Percentiles rank a stretch among this genome's conserved stretches.
phyloP scores from a whole-genome alignment of 2,797 vertebrate species.

The Miichthys miiuy region DNA sequence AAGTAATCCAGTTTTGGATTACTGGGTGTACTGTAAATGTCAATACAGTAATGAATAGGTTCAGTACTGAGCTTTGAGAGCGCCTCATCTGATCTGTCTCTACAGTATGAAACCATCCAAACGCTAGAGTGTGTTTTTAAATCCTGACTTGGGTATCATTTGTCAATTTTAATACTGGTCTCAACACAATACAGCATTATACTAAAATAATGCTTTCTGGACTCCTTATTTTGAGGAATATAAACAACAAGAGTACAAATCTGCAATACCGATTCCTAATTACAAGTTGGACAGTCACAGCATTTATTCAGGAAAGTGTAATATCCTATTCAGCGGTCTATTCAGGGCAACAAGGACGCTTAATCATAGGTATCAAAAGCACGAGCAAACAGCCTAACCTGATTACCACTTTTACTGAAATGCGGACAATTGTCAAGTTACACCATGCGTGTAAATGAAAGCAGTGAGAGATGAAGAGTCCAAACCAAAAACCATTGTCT shows the following conservation, averaged over 20 bases:
- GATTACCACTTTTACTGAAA: slow-evolving; percentile 37
- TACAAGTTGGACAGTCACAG: background rate
- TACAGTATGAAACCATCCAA: background rate
- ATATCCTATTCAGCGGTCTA: slow-evolving; percentile 4
- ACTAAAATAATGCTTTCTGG: background rate
- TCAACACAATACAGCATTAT: background rate
- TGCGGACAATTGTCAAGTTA: slow-evolving; percentile 26
- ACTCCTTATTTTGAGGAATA: background rate
- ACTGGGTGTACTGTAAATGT: background rate
- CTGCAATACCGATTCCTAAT: background rate
- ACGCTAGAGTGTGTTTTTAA: background rate
- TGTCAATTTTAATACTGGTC: background rate
- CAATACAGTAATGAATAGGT: background rate
- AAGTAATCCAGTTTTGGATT: background rate
- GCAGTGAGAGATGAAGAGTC: slow-evolving; percentile 53
- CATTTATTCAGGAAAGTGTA: background rate
- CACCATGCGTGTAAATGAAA: slow-evolving; percentile 47
- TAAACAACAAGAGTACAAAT: background rate
- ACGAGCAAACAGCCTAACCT: slow-evolving; percentile 40
- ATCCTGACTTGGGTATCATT: background rate
- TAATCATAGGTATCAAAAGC: slow-evolving; percentile 37
- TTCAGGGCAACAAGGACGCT: slow-evolving; percentile 6
- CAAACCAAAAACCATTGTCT: slow-evolving; percentile 42
- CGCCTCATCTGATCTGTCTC: background rate
- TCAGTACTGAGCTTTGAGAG: background rate